Base-by-base conservation (phyloP, 2,113 vertebrate genomes). In the Cyanistes caeruleus region DNA sequence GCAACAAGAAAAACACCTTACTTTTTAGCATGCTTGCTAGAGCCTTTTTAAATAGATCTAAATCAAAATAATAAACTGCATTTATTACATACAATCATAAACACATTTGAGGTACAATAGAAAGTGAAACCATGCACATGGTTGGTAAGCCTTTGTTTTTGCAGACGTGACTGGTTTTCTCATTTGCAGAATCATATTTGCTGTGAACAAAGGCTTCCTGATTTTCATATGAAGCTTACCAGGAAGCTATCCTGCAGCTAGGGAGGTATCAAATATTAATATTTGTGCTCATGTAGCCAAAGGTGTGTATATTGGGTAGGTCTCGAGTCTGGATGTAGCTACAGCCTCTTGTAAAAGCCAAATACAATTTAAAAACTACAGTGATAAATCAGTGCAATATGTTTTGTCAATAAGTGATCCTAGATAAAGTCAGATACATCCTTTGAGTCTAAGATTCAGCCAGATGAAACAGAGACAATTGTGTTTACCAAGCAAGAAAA, bases 241-340 rank as follows among this genome's bases (percentile, higher is more conserved):
- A 69, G 70, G 75, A 93, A 89, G 65, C 49, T 82, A 7, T 94
- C 37, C 62, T 68, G 41, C 78, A 89, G 62, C 77, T 83, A 68
- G 72, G 76, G 53, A 69, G 87, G 37, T 87, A 95, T 89, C n/a
- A 89, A 90, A 81, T 89, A 89, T 91, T 93, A 92, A 91, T 94
- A 84, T 84, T 84, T 69, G 44, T 87, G 59, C n/a, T 93, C 0
- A 0, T 69, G 33, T 67, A 81, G 30, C 37, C 41, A 89, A 60
- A 90, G 56, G 4, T 92, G 31, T 20, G 5, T 49, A n/a, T 59
- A 58, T 28, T 91, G 58, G 82, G 49, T 87, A 55, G 21, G 12
- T 62, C 41, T 83, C 3, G 3, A 90, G 22, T 52, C 52, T 94
- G 82, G 6, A 37, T 82, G 22, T 52, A 64, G 37, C 31, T 82